These are phyloP conservation scores for Tiliacea citrago DNA, from an alignment of 2,888 invertebrate species.

Conservation along the genomic window DNA sequence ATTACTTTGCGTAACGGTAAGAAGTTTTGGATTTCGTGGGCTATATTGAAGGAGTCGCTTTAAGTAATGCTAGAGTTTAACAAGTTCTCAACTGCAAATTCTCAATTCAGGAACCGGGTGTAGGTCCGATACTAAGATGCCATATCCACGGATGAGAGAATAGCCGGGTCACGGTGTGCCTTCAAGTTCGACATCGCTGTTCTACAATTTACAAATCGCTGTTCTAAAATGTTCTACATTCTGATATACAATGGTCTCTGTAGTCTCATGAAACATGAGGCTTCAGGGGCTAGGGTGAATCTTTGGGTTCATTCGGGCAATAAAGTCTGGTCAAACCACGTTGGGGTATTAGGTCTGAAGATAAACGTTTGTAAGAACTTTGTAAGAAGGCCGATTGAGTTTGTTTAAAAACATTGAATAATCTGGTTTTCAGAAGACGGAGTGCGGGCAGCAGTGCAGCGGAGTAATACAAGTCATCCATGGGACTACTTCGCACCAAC, in stretches of 20 bases:
- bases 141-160: background rate
- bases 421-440: constrained; percentile 7
- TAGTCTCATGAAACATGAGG: too few relatives aligned
- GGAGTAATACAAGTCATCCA: background rate
- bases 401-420: background rate
- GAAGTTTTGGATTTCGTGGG: background rate
- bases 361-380: background rate
- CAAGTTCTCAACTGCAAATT: background rate
- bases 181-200: too few relatives aligned
- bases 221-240: too few relatives aligned
- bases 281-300: too few relatives aligned
- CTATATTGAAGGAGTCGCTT: background rate
- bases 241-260: too few relatives aligned
- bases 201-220: too few relatives aligned
- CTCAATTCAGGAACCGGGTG: background rate
- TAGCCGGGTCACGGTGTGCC: too few relatives aligned
- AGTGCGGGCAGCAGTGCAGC: background rate
- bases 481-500: background rate
- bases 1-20: background rate
- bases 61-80: background rate
- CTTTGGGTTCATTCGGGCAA: too few relatives aligned
- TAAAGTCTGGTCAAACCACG: too few relatives aligned
- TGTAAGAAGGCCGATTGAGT: background rate
- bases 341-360: background rate
- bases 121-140: background rate